A percentile compares a stretch with the other conserved stretches of the same genome.
Conservation (phyloP, 2,888 invertebrate species). For the Leptinotarsa rubiginosa region DNA sequence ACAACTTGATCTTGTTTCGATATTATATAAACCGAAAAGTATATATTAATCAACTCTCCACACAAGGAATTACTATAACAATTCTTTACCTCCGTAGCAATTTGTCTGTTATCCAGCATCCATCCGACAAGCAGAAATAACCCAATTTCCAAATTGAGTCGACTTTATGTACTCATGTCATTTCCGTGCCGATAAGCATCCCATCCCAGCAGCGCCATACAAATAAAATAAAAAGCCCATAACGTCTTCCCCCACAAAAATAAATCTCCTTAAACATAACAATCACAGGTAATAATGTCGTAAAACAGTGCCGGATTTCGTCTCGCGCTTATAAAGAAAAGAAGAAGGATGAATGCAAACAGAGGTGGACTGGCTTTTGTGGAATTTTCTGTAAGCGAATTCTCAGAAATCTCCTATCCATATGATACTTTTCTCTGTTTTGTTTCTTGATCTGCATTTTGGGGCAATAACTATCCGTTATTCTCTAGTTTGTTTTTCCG, state of each 20-base stretch:
- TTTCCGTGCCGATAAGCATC: slow-evolving; percentile 48
- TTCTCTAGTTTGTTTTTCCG: too few relatives aligned
- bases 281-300: slow-evolving; percentile 66
- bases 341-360: slow-evolving; percentile 7
- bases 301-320: slow-evolving; percentile 63
- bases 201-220: slow-evolving; percentile 42
- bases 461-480: too few relatives aligned
- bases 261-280: slow-evolving; percentile 65
- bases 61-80: too few relatives aligned
- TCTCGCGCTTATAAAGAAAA: slow-evolving; percentile 50
- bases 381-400: neutral
- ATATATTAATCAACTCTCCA: too few relatives aligned
- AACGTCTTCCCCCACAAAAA: slow-evolving; percentile 52
- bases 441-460: too few relatives aligned
- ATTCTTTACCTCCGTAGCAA: neutral
- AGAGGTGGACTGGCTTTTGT: neutral
- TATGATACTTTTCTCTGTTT: neutral
- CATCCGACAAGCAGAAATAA: slow-evolving; percentile 21
- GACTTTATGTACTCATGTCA: slow-evolving; percentile 33
- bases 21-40: too few relatives aligned
- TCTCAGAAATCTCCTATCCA: neutral
- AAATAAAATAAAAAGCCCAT: slow-evolving; percentile 53
- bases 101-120: neutral
- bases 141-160: slow-evolving; percentile 31
- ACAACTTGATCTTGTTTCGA: too few relatives aligned